Evolutionary conservation across 1,140 invertebrate genomes (phyloP).

Genomic region (Aradophagus sp.): DNA sequence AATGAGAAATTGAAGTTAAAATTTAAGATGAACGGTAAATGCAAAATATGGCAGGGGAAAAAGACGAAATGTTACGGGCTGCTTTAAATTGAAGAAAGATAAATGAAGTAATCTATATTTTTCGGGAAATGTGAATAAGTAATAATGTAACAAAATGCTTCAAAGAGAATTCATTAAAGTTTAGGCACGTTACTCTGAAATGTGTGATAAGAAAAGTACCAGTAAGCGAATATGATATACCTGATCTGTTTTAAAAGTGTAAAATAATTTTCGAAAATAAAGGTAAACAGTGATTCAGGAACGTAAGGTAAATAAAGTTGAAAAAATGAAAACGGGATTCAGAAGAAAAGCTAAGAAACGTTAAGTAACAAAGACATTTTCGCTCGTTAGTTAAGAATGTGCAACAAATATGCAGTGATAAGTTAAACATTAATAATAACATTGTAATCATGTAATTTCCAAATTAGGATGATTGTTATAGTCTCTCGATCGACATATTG

Average conservation of each 20-base stretch:
- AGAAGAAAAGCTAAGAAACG: conserved; percentile 11
- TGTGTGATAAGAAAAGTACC: conserved; percentile 52
- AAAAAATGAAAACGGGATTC: conserved; percentile 8
- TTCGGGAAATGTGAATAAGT: conserved; percentile 49
- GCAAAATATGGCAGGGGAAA: conserved; percentile 41
- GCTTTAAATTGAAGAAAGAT: conserved; percentile 51
- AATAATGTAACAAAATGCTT: conserved; percentile 46
- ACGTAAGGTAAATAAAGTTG: neutral
- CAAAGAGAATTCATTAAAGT: conserved; percentile 51
- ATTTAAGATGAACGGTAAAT: conserved; percentile 47
- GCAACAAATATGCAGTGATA: conserved; percentile 50
- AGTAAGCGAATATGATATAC: conserved; percentile 52
- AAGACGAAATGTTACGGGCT: conserved; percentile 38
- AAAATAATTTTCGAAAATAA: conserved; percentile 38
- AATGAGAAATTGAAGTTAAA: conserved; percentile 21
- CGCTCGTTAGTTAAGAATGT: conserved; percentile 33
- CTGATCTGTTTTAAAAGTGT: conserved; percentile 49
- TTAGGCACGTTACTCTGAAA: conserved; percentile 46
- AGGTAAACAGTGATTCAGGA: neutral
- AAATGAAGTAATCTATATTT: conserved; percentile 65
- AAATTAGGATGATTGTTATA: neutral
- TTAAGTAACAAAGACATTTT: conserved; percentile 24
- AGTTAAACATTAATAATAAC: conserved; percentile 1
- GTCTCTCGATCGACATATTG: too few relatives aligned
- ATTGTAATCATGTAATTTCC: too few relatives aligned